A percentile compares a stretch with the other conserved stretches of the same genome.
Conservation (phyloP, 2,888 invertebrate genomes). For the Pristionchus fissidentatus region DNA sequence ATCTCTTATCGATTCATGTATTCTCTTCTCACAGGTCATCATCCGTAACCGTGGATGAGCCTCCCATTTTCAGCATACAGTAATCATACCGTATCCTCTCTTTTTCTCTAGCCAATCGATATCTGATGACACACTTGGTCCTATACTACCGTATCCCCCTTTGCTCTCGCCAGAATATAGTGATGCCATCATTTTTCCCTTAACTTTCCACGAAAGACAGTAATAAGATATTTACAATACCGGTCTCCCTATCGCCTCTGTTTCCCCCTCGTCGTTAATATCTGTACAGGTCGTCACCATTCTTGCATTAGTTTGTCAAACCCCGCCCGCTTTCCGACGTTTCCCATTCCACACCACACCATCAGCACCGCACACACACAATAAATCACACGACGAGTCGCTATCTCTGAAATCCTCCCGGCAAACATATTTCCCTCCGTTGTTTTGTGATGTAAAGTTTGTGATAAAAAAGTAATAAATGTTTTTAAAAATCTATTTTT, state of each 20-base stretch:
- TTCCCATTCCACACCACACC: slow-evolving; percentile 30
- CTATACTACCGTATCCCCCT: not conserved
- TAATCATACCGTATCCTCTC: slow-evolving; percentile 27
- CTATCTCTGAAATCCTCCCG: not conserved
- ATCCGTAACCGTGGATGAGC: slow-evolving; percentile 41
- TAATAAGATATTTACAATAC: slow-evolving; percentile 31
- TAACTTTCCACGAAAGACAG: slow-evolving; percentile 40
- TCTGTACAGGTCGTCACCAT: slow-evolving; percentile 40
- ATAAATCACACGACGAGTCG: slow-evolving; percentile 22
- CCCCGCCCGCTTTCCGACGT: slow-evolving; percentile 16
- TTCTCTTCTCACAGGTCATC: slow-evolving; percentile 18
- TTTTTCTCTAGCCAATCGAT: slow-evolving; percentile 35
- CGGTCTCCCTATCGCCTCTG: slow-evolving; percentile 14
- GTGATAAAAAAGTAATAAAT: too few species aligned
- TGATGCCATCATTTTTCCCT: slow-evolving; percentile 37
- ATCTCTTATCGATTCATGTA: slow-evolving; percentile 26
- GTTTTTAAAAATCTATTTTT: too few species aligned
- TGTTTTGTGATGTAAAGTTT: slow-evolving; percentile 14
- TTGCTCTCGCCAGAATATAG: not conserved
- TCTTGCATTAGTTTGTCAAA: slow-evolving; percentile 22
- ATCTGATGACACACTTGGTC: slow-evolving; percentile 32
- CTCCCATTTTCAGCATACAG: slow-evolving; percentile 33
- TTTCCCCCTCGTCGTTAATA: slow-evolving; percentile 34
- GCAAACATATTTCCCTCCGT: slow-evolving; percentile 5
- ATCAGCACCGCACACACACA: not conserved